phyloP scores from a whole-genome alignment of 2,113 vertebrate species.

The Columba janthina region DNA sequence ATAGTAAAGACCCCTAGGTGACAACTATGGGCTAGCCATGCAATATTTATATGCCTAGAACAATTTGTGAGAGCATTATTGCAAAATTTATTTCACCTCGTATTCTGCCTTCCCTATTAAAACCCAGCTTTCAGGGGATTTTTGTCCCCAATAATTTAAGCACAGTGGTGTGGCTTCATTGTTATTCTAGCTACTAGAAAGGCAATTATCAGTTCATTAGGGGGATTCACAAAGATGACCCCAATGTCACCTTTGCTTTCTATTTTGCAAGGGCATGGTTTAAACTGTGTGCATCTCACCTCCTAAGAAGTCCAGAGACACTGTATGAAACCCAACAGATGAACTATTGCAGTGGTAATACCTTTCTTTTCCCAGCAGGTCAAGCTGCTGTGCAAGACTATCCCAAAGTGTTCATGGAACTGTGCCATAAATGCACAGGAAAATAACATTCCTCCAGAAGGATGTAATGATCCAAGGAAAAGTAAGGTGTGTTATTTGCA shows the following conservation, averaged over 20 bases:
- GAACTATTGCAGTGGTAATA: not conserved
- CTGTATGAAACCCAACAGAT: not conserved
- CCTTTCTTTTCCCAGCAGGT: not conserved
- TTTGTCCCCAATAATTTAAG: not conserved
- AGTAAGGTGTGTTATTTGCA: not conserved
- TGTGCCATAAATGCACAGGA: not conserved
- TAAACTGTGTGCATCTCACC: not conserved
- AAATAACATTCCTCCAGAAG: not conserved
- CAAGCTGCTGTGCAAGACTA: not conserved
- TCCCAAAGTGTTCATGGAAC: not conserved
- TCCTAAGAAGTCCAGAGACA: constrained; percentile 14
- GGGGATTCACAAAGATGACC: constrained; percentile 23
- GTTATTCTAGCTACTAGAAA: constrained; percentile 24
- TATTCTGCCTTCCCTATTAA: not conserved
- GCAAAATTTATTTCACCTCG: constrained; percentile 4
- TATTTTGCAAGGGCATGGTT: constrained; percentile 37
- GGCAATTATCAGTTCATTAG: constrained; percentile 62
- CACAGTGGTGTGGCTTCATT: constrained; percentile 34
- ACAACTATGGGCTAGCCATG: not conserved
- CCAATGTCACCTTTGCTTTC: constrained; percentile 30
- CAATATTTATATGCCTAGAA: not conserved
- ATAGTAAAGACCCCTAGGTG: not conserved
- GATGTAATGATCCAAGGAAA: not conserved
- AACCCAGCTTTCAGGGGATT: not conserved
- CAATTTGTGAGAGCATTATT: not conserved